These are phyloP conservation scores for Corella eumyota DNA, from an alignment of 23 tunicate species.

Conservation along the genomic window DNA sequence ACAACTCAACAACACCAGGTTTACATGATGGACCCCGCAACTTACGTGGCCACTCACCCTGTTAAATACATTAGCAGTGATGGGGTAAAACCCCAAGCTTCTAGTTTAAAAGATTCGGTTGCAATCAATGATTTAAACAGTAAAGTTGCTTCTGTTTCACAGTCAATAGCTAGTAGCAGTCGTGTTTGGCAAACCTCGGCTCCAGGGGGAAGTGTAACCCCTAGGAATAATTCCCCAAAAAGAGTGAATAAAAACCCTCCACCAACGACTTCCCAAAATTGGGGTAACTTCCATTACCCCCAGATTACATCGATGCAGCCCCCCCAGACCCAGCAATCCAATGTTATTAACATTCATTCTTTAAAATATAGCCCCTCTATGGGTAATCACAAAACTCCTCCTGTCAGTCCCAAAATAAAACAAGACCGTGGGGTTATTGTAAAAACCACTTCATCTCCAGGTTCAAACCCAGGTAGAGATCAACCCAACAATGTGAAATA, in stretches of 20 bases:
- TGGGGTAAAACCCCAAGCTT: neutral
- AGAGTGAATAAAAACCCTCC: constrained; percentile 3
- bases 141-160: neutral
- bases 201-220: neutral
- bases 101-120: neutral
- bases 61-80: constrained; percentile 20
- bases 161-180: constrained; percentile 11
- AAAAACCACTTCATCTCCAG: too few relatives aligned
- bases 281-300: too few relatives aligned
- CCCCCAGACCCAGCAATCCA: neutral
- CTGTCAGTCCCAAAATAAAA: too few relatives aligned
- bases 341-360: constrained; percentile 30
- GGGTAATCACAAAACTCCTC: neutral
- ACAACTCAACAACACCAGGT: too few relatives aligned
- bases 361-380: constrained; percentile 33
- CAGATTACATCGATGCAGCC: neutral
- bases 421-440: too few relatives aligned
- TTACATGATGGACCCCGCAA: constrained; percentile 53
- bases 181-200: constrained; percentile 14
- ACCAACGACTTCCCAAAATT: neutral
- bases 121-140: neutral
- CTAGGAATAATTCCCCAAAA: neutral
- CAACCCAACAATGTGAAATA: constrained; percentile 20
- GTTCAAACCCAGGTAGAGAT: constrained; percentile 2
- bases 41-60: constrained; percentile 25